Percentiles rank a stretch among this genome's conserved stretches.
Evolutionary conservation across 53 echinoderm and acorn worm species (phyloP).

Genomic region (Hippasteria phrygiana): DNA sequence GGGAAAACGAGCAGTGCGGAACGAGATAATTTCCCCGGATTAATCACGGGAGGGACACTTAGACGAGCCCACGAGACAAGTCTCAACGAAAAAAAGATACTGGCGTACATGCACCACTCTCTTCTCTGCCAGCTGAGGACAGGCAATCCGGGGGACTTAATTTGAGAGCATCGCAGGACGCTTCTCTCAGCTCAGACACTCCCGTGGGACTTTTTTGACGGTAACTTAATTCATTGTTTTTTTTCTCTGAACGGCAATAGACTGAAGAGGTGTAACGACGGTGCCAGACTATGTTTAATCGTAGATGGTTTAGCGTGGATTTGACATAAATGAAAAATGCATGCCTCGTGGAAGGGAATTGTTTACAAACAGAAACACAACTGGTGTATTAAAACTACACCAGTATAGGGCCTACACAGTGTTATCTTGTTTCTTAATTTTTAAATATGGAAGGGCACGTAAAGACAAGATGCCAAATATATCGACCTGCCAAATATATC

Average conservation of each 20-base stretch:
- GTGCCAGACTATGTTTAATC: neutral
- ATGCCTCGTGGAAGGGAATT: neutral
- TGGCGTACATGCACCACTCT: neutral
- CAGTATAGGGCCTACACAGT: too few species aligned
- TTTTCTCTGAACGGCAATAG: neutral
- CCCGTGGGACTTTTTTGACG: neutral
- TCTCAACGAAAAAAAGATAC: neutral
- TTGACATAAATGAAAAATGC: neutral
- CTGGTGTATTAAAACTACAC: too few species aligned
- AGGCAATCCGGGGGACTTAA: neutral
- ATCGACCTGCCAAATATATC: too few species aligned
- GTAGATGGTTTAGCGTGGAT: neutral
- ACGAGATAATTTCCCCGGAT: neutral
- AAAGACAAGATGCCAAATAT: too few species aligned
- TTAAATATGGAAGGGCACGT: too few species aligned
- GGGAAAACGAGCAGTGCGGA: neutral
- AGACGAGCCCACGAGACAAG: neutral
- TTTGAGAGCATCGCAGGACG: neutral
- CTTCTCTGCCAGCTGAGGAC: neutral
- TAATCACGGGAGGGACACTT: neutral
- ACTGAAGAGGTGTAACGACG: neutral
- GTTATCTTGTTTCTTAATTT: too few species aligned
- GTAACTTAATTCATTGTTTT: conserved; percentile 16
- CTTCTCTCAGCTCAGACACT: neutral
- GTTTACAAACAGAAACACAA: neutral